Conservation (phyloP, 2,888 invertebrate genomes). For the Rambutsinella grinnellia region DNA sequence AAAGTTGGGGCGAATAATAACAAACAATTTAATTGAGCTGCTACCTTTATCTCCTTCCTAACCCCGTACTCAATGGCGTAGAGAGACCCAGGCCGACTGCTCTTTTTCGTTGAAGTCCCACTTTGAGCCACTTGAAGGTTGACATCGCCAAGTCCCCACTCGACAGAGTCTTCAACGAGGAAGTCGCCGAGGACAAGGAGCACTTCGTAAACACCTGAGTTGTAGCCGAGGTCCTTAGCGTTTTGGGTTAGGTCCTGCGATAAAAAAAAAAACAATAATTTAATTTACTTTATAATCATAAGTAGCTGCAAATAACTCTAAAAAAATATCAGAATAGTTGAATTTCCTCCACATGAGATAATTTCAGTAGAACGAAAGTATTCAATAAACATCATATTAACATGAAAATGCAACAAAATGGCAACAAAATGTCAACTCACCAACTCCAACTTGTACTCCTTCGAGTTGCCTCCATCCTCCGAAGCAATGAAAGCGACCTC, state of each 20-base stretch:
- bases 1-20: conserved; percentile 50
- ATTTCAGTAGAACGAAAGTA: conserved; percentile 64
- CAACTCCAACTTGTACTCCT: conserved; percentile 89
- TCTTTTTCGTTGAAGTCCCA: conserved; percentile 69
- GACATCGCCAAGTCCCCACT: conserved; percentile 87
- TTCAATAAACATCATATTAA: conserved; percentile 47
- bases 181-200: conserved; percentile 93
- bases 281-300: too few relatives aligned
- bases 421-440: conserved; percentile 71
- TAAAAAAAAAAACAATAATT: too few relatives aligned
- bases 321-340: conserved; percentile 2
- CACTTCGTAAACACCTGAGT: conserved; percentile 84
- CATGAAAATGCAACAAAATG: neutral
- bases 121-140: conserved; percentile 79
- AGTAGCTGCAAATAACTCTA: neutral
- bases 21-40: conserved; percentile 21
- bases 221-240: conserved; percentile 81
- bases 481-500: conserved; percentile 97
- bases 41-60: conserved; percentile 76
- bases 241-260: conserved; percentile 82
- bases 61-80: conserved; percentile 70
- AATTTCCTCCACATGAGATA: neutral
- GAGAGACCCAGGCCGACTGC: conserved; percentile 65
- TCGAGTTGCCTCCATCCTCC: conserved; percentile 74
- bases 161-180: conserved; percentile 88